A percentile compares a stretch with the other conserved stretches of the same genome.
Evolutionary conservation across 2,888 invertebrate species (phyloP).

Genomic region (Notodonta ziczac): DNA sequence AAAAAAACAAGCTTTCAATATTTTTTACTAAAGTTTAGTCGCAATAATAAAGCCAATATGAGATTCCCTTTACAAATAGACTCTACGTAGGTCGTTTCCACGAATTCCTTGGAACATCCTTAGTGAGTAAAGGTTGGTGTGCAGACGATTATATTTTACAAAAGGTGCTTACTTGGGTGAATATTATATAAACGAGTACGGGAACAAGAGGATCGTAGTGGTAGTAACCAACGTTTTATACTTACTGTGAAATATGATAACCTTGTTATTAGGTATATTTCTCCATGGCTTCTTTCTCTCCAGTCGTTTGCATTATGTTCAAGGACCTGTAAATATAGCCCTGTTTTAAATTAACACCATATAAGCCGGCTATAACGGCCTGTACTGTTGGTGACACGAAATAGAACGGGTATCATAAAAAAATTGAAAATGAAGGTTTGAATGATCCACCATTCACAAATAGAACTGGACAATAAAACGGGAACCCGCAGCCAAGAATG

Average conservation of each 20-base stretch:
- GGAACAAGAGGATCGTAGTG: not conserved
- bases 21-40: not conserved
- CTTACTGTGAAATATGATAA: not conserved
- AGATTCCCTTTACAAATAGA: not conserved
- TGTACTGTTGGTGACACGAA: too few species aligned
- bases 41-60: not conserved
- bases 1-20: too few species aligned
- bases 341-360: too few species aligned
- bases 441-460: too few species aligned
- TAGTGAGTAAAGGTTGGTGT: constrained; percentile 2
- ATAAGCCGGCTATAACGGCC: too few species aligned
- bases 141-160: constrained; percentile 9
- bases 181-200: not conserved
- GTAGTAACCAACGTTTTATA: not conserved
- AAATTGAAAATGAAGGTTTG: too few species aligned
- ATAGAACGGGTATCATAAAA: too few species aligned
- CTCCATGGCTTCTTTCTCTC: not conserved
- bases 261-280: not conserved
- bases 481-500: too few species aligned
- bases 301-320: not conserved
- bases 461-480: too few species aligned
- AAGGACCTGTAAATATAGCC: not conserved
- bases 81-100: not conserved
- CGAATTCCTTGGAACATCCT: constrained; percentile 3
- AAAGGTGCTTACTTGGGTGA: constrained; percentile 10